Evolutionary conservation across 2,888 invertebrate genomes (phyloP).

Genomic region (Plusia festucae): DNA sequence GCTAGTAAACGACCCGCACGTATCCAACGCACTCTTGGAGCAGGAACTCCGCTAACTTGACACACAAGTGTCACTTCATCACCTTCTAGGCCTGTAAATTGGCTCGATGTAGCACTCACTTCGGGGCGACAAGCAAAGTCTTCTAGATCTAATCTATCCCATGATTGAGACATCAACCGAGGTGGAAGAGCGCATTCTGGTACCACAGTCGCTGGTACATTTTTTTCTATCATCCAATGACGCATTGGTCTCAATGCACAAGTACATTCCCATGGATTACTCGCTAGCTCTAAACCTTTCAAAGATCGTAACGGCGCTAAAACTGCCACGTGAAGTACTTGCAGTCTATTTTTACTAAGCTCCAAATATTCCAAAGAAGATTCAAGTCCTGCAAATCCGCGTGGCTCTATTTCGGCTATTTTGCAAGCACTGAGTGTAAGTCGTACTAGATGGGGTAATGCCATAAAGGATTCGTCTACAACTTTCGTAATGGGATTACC

Average conservation of each 20-base stretch:
- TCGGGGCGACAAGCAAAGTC: slow-evolving; percentile 94
- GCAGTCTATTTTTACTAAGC: slow-evolving; percentile 93
- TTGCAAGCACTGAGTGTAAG: slow-evolving; percentile 93
- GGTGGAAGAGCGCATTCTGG: slow-evolving; percentile 92
- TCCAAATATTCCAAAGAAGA: slow-evolving; percentile 93
- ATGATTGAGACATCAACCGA: slow-evolving; percentile 90
- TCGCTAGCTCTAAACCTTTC: slow-evolving; percentile 93
- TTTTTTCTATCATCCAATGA: slow-evolving; percentile 94
- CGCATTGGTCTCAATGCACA: slow-evolving; percentile 93
- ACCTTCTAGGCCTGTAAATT: slow-evolving; percentile 91
- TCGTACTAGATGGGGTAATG: slow-evolving; percentile 91
- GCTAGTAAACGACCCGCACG: slow-evolving; percentile 92
- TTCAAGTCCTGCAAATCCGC: slow-evolving; percentile 93
- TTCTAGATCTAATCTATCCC: slow-evolving; percentile 93
- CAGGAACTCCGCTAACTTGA: slow-evolving; percentile 92
- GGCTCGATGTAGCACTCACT: slow-evolving; percentile 90
- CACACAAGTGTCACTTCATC: slow-evolving; percentile 93
- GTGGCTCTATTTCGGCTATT: slow-evolving; percentile 91
- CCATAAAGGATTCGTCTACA: slow-evolving; percentile 91
- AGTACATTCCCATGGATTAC: slow-evolving; percentile 95
- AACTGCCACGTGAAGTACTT: slow-evolving; percentile 91
- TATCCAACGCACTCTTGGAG: slow-evolving; percentile 93
- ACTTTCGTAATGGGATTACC: slow-evolving; percentile 93
- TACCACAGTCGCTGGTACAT: slow-evolving; percentile 92
- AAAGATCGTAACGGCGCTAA: slow-evolving; percentile 92